Percentiles rank a stretch among this genome's conserved stretches.
Evolutionary conservation across 2,113 vertebrate species (phyloP).

Genomic region (Willisornis vidua): DNA sequence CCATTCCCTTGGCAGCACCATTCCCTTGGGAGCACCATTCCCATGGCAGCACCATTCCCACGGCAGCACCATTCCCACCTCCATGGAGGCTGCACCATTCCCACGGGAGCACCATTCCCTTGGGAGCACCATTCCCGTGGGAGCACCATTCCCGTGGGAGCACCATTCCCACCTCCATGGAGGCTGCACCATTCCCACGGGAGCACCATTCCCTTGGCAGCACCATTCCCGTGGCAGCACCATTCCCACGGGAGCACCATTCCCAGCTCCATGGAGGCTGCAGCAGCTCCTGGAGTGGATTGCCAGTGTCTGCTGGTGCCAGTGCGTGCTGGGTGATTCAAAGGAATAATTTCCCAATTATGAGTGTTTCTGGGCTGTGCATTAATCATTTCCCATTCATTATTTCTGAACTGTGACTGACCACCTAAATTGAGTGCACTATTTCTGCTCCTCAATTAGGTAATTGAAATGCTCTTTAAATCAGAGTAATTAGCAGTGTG

Average conservation of each 20-base stretch:
- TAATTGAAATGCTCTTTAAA: conserved; percentile 58
- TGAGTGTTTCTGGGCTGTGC: background rate
- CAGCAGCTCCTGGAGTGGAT: background rate
- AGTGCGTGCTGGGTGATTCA: background rate
- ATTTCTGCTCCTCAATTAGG: conserved; percentile 39
- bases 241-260: background rate
- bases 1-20: too few species aligned
- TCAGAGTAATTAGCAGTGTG: conserved; percentile 56
- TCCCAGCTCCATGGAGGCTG: background rate
- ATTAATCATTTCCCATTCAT: conserved; percentile 48
- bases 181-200: too few species aligned
- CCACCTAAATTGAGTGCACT: conserved; percentile 37
- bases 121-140: too few species aligned
- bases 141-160: too few species aligned
- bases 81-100: too few species aligned
- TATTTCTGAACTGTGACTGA: conserved; percentile 50
- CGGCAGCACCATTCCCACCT: too few species aligned
- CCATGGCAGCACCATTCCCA: too few species aligned
- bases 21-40: too few species aligned
- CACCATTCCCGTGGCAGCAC: background rate
- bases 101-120: too few species aligned
- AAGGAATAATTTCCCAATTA: background rate
- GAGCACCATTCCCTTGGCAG: too few species aligned
- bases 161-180: too few species aligned
- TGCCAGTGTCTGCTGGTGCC: background rate